phyloP scores from a whole-genome alignment of 2,888 invertebrate genomes.

The Phlogophora meticulosa region DNA sequence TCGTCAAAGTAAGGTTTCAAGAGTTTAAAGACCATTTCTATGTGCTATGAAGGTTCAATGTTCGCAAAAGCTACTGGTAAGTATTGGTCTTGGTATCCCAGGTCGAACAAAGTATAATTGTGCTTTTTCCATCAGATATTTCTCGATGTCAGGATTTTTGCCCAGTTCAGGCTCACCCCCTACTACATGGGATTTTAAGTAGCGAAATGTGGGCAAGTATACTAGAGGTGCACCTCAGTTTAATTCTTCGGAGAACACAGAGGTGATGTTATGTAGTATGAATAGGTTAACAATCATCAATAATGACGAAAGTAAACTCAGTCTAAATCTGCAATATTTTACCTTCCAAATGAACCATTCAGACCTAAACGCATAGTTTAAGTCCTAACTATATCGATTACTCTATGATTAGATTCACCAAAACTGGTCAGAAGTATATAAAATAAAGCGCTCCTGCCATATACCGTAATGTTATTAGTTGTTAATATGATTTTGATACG shows the following conservation, averaged over 20 bases:
- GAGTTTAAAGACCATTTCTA: slow-evolving; percentile 2
- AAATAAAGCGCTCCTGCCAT: not conserved
- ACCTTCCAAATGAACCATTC: slow-evolving; percentile 2
- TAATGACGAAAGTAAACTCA: not conserved
- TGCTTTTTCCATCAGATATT: no score
- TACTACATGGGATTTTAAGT: no score
- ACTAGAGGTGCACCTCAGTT: no score
- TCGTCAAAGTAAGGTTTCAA: slow-evolving; percentile 1
- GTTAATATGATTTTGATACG: slow-evolving; percentile 31
- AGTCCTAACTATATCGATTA: not conserved
- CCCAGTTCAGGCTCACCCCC: no score
- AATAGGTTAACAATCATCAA: not conserved
- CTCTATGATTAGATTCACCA: slow-evolving; percentile 6
- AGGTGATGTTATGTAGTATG: no score
- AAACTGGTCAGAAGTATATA: slow-evolving; percentile 2
- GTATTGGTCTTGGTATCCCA: no score
- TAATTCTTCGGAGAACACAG: no score
- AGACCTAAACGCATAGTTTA: not conserved
- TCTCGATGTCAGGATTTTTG: no score
- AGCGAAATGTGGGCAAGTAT: no score
- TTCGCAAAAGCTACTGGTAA: no score
- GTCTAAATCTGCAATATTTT: not conserved
- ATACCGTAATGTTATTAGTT: slow-evolving; percentile 16
- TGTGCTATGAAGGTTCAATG: not conserved
- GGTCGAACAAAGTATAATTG: no score